These are phyloP conservation scores for Apaloderma vittatum DNA, from an alignment of 2,113 vertebrate species.

Conservation along the genomic window DNA sequence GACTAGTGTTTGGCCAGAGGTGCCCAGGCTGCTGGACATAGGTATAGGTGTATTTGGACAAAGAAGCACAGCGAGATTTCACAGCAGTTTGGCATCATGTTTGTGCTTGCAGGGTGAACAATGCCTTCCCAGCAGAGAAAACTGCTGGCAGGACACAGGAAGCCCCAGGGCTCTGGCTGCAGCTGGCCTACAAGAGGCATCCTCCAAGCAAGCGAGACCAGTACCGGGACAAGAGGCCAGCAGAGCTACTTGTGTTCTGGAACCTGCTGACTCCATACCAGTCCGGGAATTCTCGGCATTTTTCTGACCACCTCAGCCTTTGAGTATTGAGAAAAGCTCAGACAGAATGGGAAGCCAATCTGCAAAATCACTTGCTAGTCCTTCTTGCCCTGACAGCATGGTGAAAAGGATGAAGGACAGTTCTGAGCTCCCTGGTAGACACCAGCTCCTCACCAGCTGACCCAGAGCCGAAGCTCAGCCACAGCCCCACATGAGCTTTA, in stretches of 20 bases:
- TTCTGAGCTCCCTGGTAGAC: background rate
- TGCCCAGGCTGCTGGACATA: background rate
- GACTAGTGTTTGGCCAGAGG: background rate
- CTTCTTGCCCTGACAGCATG: background rate
- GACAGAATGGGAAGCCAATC: background rate
- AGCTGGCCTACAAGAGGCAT: background rate
- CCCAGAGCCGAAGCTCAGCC: background rate
- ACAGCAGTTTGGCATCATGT: background rate
- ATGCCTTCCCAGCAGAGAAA: background rate
- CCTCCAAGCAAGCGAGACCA: background rate
- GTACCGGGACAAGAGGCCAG: background rate
- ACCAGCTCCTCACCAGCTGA: rapidly evolving
- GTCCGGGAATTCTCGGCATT: background rate
- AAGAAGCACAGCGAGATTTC: background rate
- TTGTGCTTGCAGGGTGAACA: background rate
- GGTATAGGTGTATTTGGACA: background rate
- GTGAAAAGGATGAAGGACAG: background rate
- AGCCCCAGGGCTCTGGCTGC: background rate
- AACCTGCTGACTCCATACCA: background rate
- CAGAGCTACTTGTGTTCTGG: background rate
- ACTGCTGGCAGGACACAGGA: background rate
- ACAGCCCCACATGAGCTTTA: background rate
- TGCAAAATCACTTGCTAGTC: rapidly evolving
- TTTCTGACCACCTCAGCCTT: background rate
- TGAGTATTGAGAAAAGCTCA: background rate